A percentile compares a stretch with the other conserved stretches of the same genome.
phyloP scores from a whole-genome alignment of 2,888 invertebrate species.

The Biston stratarius region DNA sequence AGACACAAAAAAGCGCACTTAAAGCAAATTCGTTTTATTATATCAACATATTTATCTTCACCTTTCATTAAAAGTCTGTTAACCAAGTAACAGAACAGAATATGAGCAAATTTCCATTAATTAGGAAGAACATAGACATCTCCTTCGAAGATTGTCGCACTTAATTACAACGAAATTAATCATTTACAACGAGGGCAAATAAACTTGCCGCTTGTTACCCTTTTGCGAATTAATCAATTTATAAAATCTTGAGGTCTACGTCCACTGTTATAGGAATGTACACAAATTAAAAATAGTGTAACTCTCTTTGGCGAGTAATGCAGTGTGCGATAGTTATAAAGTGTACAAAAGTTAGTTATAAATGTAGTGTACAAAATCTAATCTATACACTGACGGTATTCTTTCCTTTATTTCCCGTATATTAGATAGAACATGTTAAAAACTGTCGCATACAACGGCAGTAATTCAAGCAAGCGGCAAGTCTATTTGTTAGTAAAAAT shows the following conservation, averaged over 20 bases:
- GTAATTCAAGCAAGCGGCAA: no score
- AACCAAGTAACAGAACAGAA: not conserved
- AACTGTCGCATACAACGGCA: no score
- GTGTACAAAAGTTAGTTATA: no score
- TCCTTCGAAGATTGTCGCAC: constrained; percentile 21
- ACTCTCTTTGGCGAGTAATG: no score
- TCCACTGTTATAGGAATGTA: not conserved
- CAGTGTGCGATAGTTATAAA: no score
- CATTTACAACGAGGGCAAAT: constrained; percentile 47
- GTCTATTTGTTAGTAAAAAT: no score
- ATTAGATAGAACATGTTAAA: no score
- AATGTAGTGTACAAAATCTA: no score
- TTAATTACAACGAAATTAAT: constrained; percentile 55
- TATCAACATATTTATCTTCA: not conserved
- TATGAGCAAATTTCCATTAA: constrained; percentile 14
- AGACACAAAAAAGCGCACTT: not conserved
- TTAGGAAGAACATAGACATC: constrained; percentile 20
- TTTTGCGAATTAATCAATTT: constrained; percentile 42
- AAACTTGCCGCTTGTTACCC: constrained; percentile 52
- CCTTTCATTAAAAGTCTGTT: not conserved
- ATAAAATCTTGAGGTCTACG: constrained; percentile 37
- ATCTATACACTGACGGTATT: no score
- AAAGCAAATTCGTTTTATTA: no score
- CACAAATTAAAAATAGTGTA: not conserved
- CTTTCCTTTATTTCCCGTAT: no score